phyloP scores from a whole-genome alignment of 2,888 invertebrate genomes.

The Cantharis rufa region DNA sequence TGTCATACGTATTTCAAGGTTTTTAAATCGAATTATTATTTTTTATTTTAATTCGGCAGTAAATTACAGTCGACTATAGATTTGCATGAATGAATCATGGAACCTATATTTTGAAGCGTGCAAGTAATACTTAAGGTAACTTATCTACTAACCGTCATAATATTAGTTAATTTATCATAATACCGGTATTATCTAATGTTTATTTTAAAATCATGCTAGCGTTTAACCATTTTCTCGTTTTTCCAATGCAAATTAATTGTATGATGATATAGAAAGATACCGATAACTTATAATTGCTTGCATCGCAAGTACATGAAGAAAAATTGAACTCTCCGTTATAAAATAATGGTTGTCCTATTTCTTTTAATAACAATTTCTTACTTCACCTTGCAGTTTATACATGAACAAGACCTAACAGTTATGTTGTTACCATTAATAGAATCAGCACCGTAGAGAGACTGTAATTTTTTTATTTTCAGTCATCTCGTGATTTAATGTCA shows the following conservation, averaged over 20 bases:
- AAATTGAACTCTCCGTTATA: neutral
- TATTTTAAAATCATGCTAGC: neutral
- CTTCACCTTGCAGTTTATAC: neutral
- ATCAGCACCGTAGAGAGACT: conserved; percentile 7
- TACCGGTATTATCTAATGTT: neutral
- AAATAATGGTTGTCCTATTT: neutral
- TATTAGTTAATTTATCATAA: neutral
- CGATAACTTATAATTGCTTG: neutral
- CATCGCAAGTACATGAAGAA: neutral
- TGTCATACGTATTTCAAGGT: neutral
- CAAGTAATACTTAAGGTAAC: neutral
- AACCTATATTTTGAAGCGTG: neutral
- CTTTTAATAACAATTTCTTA: neutral
- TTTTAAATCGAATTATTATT: neutral
- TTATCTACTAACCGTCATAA: neutral
- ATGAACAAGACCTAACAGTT: conserved; percentile 20
- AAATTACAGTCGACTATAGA: neutral
- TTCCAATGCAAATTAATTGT: neutral
- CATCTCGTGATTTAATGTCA: neutral
- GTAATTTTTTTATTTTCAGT: neutral
- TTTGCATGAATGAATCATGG: neutral
- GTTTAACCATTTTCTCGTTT: neutral
- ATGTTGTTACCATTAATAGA: conserved; percentile 10
- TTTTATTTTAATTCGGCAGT: neutral
- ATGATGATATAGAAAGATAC: neutral